Evolutionary conservation across 1,140 invertebrate genomes (phyloP).

Genomic region (Brachionus angularis): DNA sequence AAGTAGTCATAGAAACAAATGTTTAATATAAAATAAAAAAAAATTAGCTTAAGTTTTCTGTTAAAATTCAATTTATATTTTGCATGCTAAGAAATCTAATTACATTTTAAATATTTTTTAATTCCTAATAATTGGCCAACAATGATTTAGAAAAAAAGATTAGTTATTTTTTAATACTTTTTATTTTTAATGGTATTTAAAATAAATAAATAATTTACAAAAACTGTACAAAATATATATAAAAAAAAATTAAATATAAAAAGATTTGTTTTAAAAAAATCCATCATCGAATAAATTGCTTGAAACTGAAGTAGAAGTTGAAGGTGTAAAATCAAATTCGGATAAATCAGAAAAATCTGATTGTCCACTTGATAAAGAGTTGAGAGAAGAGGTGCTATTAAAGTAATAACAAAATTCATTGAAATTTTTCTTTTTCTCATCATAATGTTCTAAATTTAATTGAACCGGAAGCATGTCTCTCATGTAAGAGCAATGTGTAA

Average conservation of each 20-base stretch:
- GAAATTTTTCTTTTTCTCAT: constrained; percentile 12
- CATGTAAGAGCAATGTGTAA: constrained; percentile 38
- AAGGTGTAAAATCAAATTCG: constrained; percentile 10
- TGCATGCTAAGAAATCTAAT: too few relatives aligned
- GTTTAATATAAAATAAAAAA: too few relatives aligned
- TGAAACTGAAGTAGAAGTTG: constrained; percentile 5
- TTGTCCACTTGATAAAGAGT: constrained; percentile 19
- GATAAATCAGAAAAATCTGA: constrained; percentile 30
- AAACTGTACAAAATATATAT: neutral
- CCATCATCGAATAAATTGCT: constrained; percentile 4
- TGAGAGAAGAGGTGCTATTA: constrained; percentile 20
- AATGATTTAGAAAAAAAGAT: too few relatives aligned
- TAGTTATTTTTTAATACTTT: too few relatives aligned
- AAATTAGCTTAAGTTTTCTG: too few relatives aligned
- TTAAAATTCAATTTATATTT: too few relatives aligned
- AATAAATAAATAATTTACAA: constrained; percentile 12
- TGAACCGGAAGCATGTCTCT: constrained; percentile 25
- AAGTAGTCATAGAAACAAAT: too few relatives aligned
- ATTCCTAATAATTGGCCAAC: too few relatives aligned
- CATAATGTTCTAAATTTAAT: constrained; percentile 20
- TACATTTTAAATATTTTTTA: too few relatives aligned
- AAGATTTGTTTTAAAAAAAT: neutral
- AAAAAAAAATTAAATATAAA: neutral
- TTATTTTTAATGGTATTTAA: neutral
- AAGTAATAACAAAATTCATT: constrained; percentile 34